These are phyloP conservation scores for Datnioides undecimradiatus DNA, from an alignment of 2,113 vertebrate species.

Conservation along the genomic window DNA sequence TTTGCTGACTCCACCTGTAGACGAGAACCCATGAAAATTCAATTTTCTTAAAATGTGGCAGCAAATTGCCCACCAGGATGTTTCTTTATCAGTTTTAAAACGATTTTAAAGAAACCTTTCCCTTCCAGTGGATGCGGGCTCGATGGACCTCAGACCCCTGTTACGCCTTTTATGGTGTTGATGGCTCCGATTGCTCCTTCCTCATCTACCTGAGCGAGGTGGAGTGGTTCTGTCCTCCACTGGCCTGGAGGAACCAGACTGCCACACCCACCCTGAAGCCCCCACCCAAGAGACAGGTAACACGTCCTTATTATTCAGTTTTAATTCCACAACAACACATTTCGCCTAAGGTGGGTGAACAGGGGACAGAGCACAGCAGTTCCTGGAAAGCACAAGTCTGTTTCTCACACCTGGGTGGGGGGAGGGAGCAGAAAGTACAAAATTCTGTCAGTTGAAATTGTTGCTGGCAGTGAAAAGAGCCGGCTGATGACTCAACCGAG, in stretches of 20 bases:
- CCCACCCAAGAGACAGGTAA: conserved; percentile 87
- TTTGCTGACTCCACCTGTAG: neutral
- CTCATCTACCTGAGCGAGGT: conserved; percentile 97
- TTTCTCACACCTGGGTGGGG: neutral
- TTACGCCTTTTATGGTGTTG: conserved; percentile 96
- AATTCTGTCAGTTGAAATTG: neutral
- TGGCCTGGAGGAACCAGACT: conserved; percentile 92
- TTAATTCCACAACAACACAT: neutral
- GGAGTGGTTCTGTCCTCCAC: conserved; percentile 97
- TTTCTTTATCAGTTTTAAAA: neutral
- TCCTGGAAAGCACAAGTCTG: conserved; percentile 9
- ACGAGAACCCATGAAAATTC: neutral
- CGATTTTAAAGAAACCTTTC: neutral
- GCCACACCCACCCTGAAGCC: conserved; percentile 77
- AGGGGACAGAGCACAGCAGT: neutral
- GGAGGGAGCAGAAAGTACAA: neutral
- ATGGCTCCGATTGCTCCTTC: conserved; percentile 97
- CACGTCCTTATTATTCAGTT: neutral
- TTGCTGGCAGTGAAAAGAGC: neutral
- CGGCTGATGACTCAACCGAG: neutral
- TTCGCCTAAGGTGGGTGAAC: neutral
- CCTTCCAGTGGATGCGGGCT: conserved; percentile 95
- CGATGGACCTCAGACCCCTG: conserved; percentile 98
- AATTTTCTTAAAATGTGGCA: neutral
- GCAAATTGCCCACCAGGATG: neutral